These are phyloP conservation scores for Jaculus jaculus DNA, from an alignment of 2,113 vertebrate genomes.

Conservation along the genomic window DNA sequence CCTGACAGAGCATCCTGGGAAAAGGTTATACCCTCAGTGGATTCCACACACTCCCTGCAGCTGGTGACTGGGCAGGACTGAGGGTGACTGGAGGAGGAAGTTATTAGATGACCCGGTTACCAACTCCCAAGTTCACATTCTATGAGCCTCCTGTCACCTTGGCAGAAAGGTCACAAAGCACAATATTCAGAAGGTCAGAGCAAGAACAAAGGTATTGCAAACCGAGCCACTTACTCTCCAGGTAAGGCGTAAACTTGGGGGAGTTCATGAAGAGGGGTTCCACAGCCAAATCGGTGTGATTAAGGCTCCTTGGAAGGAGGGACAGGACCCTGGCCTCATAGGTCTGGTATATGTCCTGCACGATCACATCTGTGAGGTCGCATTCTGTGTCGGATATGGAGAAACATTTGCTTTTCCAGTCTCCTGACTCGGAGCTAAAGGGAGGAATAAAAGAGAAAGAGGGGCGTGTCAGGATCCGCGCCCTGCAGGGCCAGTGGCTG, in stretches of 20 bases:
- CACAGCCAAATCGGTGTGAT: conserved; percentile 17
- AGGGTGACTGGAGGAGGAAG: not conserved
- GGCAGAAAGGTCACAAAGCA: not conserved
- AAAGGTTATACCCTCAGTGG: not conserved
- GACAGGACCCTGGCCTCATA: conserved; percentile 90
- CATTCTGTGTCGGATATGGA: conserved; percentile 83
- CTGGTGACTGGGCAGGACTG: not conserved
- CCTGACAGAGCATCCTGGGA: not conserved
- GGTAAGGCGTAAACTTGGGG: conserved; percentile 88
- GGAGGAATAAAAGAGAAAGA: conserved; percentile 20
- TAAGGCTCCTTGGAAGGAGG: rapidly evolving
- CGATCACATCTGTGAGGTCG: conserved; percentile 86
- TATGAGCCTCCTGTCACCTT: not conserved
- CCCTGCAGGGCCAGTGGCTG: rapidly evolving
- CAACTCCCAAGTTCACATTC: not conserved
- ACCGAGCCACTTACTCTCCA: conserved; percentile 88
- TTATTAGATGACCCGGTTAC: not conserved
- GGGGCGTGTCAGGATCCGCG: not conserved
- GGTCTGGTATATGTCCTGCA: conserved; percentile 79
- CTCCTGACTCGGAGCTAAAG: conserved; percentile 29
- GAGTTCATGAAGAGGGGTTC: conserved; percentile 84
- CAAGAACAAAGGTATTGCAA: not conserved
- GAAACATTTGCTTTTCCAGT: conserved; percentile 85
- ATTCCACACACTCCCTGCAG: not conserved
- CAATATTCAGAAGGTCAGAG: not conserved